Percentiles rank a stretch among this genome's conserved stretches.
Conservation (phyloP, 2,797 vertebrate genomes). For the Ataeniobius toweri region DNA sequence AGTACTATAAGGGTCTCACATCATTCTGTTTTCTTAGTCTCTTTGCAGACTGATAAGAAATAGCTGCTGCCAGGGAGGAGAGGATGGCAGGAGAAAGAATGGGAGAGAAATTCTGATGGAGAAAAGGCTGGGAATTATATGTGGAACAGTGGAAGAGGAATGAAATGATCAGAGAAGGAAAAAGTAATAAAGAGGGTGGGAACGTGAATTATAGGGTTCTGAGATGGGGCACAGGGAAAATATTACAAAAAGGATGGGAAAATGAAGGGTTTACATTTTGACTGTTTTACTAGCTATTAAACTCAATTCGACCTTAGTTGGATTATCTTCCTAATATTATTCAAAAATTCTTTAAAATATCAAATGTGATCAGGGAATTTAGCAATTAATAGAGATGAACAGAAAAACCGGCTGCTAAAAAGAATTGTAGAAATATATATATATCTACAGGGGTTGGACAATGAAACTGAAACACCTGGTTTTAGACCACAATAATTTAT, state of each 20-base stretch:
- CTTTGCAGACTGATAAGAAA: conserved; percentile 74
- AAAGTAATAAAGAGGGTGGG: conserved; percentile 36
- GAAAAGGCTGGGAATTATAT: background rate
- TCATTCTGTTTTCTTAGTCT: conserved; percentile 80
- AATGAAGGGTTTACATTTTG: background rate
- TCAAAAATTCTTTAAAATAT: background rate
- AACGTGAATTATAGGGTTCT: conserved; percentile 61
- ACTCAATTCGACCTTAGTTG: background rate
- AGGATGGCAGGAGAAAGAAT: conserved; percentile 45
- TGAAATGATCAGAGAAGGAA: background rate
- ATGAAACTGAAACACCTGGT: no score
- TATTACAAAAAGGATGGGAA: background rate
- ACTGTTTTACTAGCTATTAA: no score
- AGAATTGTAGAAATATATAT: background rate
- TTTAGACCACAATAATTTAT: no score
- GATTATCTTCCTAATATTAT: background rate
- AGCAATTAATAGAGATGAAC: background rate
- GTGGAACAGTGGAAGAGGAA: background rate
- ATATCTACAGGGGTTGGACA: no score
- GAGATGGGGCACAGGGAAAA: conserved; percentile 26
- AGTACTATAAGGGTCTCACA: conserved; percentile 72
- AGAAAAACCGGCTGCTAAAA: background rate
- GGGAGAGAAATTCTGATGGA: background rate
- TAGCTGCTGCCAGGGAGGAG: conserved; percentile 35
- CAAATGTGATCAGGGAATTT: background rate